Percentiles rank a stretch among this genome's conserved stretches.
These are phyloP conservation scores for Micromys minutus DNA, from an alignment of 2,113 vertebrate species.

Conservation along the genomic window DNA sequence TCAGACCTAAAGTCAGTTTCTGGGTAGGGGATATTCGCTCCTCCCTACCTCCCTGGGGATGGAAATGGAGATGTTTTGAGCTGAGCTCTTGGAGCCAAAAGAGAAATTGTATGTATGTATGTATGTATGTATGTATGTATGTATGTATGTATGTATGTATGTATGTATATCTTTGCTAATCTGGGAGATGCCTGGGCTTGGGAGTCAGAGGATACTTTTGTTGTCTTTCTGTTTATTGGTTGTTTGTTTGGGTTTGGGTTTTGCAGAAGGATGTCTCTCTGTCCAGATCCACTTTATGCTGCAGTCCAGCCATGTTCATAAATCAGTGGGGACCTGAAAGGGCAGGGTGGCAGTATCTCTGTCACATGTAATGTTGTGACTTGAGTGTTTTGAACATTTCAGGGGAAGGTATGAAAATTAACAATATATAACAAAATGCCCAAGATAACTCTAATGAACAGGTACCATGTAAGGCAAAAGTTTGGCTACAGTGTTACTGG, in stretches of 20 bases:
- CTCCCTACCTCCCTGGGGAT: not conserved
- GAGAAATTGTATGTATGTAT: too few relatives aligned
- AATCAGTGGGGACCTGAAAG: too few relatives aligned
- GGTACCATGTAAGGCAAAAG: not conserved
- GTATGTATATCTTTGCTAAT: not conserved
- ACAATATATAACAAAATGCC: not conserved
- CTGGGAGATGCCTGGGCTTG: not conserved
- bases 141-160: too few relatives aligned
- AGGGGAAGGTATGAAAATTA: not conserved
- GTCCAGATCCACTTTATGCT: not conserved
- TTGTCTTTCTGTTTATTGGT: not conserved
- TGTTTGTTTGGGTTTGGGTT: too few relatives aligned
- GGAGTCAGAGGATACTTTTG: not conserved
- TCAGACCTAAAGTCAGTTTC: not conserved
- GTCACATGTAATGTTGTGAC: not conserved
- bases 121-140: too few relatives aligned
- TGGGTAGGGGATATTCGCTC: not conserved
- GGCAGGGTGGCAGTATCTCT: not conserved
- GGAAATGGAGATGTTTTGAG: not conserved
- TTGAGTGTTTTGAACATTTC: not conserved
- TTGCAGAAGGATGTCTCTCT: not conserved
- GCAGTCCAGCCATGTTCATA: fast-evolving
- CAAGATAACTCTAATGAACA: not conserved
- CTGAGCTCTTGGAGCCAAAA: not conserved
- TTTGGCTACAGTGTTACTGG: fast-evolving